Evolutionary conservation across 1,140 invertebrate genomes (phyloP), one percentile per base, ranked within the genome.

Genomic region (Tyrophagus putrescentiae): DNA sequence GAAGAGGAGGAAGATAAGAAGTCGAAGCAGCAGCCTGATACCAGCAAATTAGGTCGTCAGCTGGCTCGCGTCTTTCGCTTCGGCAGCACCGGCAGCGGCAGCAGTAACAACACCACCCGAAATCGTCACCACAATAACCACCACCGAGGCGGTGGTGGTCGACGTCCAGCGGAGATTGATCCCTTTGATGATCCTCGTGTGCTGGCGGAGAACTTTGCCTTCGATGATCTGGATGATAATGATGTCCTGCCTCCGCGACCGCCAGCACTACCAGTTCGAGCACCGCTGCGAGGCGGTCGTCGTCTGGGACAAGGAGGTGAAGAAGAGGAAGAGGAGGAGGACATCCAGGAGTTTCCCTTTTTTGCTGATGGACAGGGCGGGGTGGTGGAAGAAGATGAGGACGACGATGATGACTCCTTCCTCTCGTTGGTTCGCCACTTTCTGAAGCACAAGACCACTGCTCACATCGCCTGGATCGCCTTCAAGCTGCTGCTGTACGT

Each of bases 1-100:
- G 39, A 31, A 53, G 23, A 6, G 34, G 5, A 7, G 16, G 7
- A 54, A 31, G 52, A 33, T 13, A 23, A 27, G 9, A 29, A 54
- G 4, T n/a, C n/a, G n/a, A 31, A 32, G 39, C 16, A 7, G 11
- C 21, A 31, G 32, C 21, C 11, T 32, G 27, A 54, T 29, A 6
- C 6, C 4, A 32, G 13, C 52, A 54, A 54, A 54, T 23, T 54
- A 1, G 52, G 52, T 3, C 52, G 52, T n/a, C 52, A 54, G 27
- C n/a, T 54, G 52, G 52, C 52, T 54, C 3, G 27, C 3, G 52
- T 54, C 27, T 54, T 54, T 31, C 52, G 52, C n/a, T 54, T 54
- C 25, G 52, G 27, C 18, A 54, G 11, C 11, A 11, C 3, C 3
- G 21, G 13, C 25, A 34, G 27, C 18, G 39, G 11, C 11, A 11